Evolutionary conservation across 2,888 invertebrate species (phyloP).

Genomic region (Epinotia nisella): DNA sequence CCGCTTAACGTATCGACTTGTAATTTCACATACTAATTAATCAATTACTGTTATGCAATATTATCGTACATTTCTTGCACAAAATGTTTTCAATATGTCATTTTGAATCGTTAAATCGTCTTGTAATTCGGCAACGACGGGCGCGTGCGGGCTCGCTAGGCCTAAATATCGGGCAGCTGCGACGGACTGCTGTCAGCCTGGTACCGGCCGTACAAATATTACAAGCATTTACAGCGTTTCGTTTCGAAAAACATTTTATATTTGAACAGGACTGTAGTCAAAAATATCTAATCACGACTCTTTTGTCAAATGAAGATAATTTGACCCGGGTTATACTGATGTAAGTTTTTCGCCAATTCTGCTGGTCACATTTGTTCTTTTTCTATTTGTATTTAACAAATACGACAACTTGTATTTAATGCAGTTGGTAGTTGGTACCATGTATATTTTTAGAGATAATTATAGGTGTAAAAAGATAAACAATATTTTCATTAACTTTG

Average conservation of each 20-base stretch:
- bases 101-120: conserved; percentile 5
- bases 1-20: not conserved
- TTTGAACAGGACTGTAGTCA: not conserved
- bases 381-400: not conserved
- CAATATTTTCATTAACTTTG: too few relatives aligned
- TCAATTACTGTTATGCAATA: not conserved
- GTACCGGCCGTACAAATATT: conserved; percentile 48
- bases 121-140: not conserved
- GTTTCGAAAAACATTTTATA: not conserved
- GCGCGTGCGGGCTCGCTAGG: conserved; percentile 15
- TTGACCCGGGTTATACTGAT: not conserved
- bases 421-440: too few relatives aligned
- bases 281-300: not conserved
- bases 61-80: not conserved
- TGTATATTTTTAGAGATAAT: too few relatives aligned
- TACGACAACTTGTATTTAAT: not conserved
- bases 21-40: conserved; percentile 16
- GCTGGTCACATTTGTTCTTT: not conserved
- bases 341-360: not conserved
- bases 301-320: not conserved
- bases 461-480: too few relatives aligned
- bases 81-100: not conserved
- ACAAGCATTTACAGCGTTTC: not conserved
- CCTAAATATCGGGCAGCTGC: conserved; percentile 33
- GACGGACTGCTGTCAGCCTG: conserved; percentile 56